A percentile compares a stretch with the other conserved stretches of the same genome.
Conservation (phyloP, 2,797 vertebrate species). For the Catharus ustulatus region DNA sequence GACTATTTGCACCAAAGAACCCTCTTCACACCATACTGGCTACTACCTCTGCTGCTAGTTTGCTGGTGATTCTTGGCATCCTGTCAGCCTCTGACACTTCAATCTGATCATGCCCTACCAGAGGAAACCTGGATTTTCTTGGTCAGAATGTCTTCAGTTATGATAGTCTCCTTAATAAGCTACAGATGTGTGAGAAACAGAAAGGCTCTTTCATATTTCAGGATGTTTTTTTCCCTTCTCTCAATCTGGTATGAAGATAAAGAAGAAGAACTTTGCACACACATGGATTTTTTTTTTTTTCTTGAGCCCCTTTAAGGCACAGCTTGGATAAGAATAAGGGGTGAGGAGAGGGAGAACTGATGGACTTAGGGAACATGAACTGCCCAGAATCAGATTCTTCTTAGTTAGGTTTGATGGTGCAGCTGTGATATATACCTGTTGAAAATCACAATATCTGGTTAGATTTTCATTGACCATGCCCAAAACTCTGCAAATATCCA, state of each 20-base stretch:
- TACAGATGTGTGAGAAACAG: constrained; percentile 70
- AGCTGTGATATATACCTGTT: neutral
- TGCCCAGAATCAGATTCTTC: neutral
- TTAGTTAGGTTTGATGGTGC: neutral
- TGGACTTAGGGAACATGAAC: neutral
- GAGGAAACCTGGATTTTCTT: constrained; percentile 26
- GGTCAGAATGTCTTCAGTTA: constrained; percentile 36
- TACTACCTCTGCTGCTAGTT: neutral
- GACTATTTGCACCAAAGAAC: neutral
- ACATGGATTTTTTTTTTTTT: neutral
- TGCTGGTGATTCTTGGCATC: neutral
- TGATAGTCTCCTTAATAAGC: constrained; percentile 45
- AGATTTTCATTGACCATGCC: neutral
- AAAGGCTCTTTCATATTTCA: constrained; percentile 58
- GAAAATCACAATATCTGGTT: neutral
- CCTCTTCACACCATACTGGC: neutral
- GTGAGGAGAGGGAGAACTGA: neutral
- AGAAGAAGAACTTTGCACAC: neutral
- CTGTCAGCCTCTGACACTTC: neutral
- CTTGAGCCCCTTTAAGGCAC: neutral
- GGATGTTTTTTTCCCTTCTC: neutral
- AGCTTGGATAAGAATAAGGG: neutral
- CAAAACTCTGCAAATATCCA: neutral
- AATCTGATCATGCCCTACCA: neutral
- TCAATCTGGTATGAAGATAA: neutral